These are phyloP conservation scores for Macaria notata DNA, from an alignment of 2,888 invertebrate species.

Conservation along the genomic window DNA sequence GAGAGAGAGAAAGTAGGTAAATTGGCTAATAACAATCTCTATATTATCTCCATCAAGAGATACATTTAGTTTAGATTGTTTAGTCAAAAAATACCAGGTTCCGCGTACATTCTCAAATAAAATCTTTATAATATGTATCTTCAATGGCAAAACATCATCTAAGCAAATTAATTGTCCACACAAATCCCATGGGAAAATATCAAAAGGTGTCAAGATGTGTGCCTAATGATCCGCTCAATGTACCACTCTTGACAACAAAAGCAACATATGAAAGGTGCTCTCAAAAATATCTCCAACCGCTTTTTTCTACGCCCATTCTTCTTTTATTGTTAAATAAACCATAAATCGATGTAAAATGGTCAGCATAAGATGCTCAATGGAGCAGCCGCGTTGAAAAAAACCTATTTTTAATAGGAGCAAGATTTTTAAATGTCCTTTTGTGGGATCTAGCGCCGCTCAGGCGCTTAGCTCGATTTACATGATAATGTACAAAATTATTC, in stretches of 20 bases:
- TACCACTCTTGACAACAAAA: constrained; percentile 55
- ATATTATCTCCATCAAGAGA: too few species aligned
- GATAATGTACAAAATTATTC: constrained; percentile 62
- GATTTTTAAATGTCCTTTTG: constrained; percentile 59
- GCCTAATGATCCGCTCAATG: constrained; percentile 66
- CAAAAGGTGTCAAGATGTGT: constrained; percentile 60
- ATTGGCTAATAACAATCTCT: too few species aligned
- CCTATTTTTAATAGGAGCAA: constrained; percentile 51
- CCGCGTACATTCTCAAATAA: too few species aligned
- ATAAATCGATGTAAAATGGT: constrained; percentile 79
- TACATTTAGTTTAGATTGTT: too few species aligned
- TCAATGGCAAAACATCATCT: constrained; percentile 34
- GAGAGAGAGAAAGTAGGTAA: too few species aligned
- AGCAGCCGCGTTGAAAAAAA: constrained; percentile 47
- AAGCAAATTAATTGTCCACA: constrained; percentile 38
- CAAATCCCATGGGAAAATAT: constrained; percentile 61
- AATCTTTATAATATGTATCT: too few species aligned
- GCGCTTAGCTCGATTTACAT: constrained; percentile 73
- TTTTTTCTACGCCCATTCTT: constrained; percentile 54
- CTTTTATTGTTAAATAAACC: constrained; percentile 80
- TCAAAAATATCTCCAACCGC: constrained; percentile 47
- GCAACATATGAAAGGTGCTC: constrained; percentile 49
- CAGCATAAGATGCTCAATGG: constrained; percentile 66
- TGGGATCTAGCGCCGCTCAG: constrained; percentile 60
- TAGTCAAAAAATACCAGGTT: too few species aligned